Percentiles rank a stretch among this genome's conserved stretches.
Conservation (phyloP, 2,113 vertebrate genomes). For the Paradoxurus hermaphroditus region DNA sequence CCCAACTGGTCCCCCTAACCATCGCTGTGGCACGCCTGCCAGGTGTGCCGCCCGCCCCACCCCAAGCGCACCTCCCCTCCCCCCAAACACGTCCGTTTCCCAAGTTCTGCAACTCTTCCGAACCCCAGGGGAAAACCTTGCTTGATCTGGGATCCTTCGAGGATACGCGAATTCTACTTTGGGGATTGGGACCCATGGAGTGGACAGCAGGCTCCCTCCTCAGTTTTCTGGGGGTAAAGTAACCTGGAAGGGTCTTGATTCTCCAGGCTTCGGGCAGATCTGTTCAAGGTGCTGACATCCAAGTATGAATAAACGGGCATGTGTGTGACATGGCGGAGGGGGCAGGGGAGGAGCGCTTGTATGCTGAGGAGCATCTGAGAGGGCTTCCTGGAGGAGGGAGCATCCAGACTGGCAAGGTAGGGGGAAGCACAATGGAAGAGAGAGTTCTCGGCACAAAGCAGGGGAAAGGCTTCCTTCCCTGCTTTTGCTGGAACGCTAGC, state of each 20-base stretch:
- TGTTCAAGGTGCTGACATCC: accelerated
- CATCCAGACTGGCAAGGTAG: not conserved
- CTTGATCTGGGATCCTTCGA: no score
- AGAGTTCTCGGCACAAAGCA: accelerated
- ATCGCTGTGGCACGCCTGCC: accelerated
- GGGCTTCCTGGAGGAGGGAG: not conserved
- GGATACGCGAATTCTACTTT: accelerated
- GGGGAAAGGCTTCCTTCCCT: not conserved
- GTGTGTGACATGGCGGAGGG: accelerated
- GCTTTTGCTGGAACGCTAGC: not conserved
- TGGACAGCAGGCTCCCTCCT: accelerated
- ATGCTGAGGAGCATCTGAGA: not conserved
- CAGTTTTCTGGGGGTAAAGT: not conserved
- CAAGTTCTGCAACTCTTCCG: accelerated
- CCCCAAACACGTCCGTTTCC: accelerated
- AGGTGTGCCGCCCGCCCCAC: no score
- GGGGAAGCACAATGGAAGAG: not conserved
- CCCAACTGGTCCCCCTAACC: accelerated
- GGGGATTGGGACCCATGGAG: accelerated
- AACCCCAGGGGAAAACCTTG: accelerated
- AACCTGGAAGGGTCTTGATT: not conserved
- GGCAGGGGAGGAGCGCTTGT: accelerated
- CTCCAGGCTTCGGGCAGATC: not conserved
- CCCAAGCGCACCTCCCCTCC: not conserved
- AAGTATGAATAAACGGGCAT: not conserved